Base-by-base conservation (phyloP, 2,113 vertebrate genomes). In the Sisor rabdophorus region DNA sequence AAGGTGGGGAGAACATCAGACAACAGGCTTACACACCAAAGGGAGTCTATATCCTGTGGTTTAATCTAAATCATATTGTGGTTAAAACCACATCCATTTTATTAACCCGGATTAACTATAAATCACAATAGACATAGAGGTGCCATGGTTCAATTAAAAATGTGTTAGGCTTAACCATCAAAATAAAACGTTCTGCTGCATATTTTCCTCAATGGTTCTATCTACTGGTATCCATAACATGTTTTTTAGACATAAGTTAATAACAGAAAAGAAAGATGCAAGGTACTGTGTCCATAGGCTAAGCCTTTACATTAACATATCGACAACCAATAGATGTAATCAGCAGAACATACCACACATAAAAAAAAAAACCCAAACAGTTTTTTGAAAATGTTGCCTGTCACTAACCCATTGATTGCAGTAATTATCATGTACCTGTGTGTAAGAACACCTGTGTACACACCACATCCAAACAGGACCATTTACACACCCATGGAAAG, bases 1-100 rank as follows among this genome's bases (percentile, higher is more conserved):
- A 87, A 83, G 60, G 75, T 81, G 82, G 63, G 79, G 65, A 85
- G 85, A 71, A 83, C 74, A 72, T 67, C 67, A 84, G 83, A 88
- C 71, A 71, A 58, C 67, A 84, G 85, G 87, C 82, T 86, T 85
- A 81, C 73, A 81, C 72, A 85, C 52, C 74, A 78, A 81, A 77
- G 17, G 78, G 77, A 71, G 79, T 81, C 79, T 81, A 75, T 79
- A 84, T 86, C 80, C 78, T 83, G 76, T 77, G 83, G 86, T 83
- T 87, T 90, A 90, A 89, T 90, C 89, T 82, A 70, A 82, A 85
- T 84, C 78, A 78, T 76, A 80, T 81, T 65, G 67, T 79, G 79
- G 87, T 86, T 79, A 87, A 87, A 80, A 85, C 63, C 77, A 81
- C 75, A 63, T 82, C 87, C 85, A 86, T 89, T 87, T 88, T 87